Evolutionary conservation across 2,113 vertebrate genomes (phyloP), one percentile per base, ranked within the genome.

Genomic region (Microcebus tavaratra): DNA sequence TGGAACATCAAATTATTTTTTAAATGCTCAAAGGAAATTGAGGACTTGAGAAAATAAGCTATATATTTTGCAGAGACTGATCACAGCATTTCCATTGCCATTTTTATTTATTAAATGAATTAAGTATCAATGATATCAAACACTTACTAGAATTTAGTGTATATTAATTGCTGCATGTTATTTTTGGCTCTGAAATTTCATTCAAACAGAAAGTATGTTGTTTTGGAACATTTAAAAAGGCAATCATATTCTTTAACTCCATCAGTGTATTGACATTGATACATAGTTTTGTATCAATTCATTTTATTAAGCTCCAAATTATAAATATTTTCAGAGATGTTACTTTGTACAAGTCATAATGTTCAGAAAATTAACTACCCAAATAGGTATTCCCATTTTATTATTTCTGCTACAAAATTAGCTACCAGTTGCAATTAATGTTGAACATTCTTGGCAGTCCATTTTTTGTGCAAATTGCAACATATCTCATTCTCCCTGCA

Each of bases 61-160:
- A 97, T 91, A 95, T 94, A 79, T 82, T 97, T 98, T 82, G 25
- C n/a, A 50, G 84, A 88, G 76, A 76, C 59, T 85, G 59, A 90
- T 98, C 91, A 96, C 96, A 89, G n/a, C 57, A 48, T 92, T 94
- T 85, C 14, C 94, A 39, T 59, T 94, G 94, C 90, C 48, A 63
- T 53, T 93, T 95, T 55, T 81, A 82, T 59, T 96, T 94, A 91
- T 91, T 85, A 92, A 94, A 45, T 63, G 72, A 92, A 63, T 94
- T 76, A 73, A 85, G 82, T 50, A 82, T 39, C 36, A 57, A 63
- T 75, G 59, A 93, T 61, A 13, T 31, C 8, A 93, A 94, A 92
- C 53, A 27, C 45, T 86, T 79, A 73, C 48, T 79, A 14, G 45
- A 50, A 88, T 73, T 78, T 88, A 85, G 65, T 67, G 11, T 72